Base-by-base conservation (phyloP, 2,113 vertebrate genomes). In the Mungos mungo region DNA sequence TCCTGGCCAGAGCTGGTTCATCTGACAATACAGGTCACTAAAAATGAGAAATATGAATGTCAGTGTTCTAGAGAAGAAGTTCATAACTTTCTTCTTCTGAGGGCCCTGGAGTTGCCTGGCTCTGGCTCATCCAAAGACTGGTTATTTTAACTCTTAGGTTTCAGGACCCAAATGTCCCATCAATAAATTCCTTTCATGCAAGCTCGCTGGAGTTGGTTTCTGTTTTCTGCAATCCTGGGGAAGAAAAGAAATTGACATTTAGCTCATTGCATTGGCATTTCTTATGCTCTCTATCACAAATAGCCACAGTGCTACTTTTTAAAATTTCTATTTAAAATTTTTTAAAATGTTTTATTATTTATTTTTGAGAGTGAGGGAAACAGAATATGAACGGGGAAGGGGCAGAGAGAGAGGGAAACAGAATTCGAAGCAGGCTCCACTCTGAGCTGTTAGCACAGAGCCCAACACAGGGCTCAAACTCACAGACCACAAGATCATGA, bases 181-280 rank as follows among this genome's bases (percentile, higher is more conserved):
- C 74, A 92, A 69, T 41, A 94, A 50, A 95, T 95, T 92, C 33
- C n/a, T 84, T 84, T 88, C 63, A 7, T 80, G 60, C 71, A 63
- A 80, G 41, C 52, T 68, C 69, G 13, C 27, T 47, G 52, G 50
- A 92, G 23, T 31, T 90, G 38, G 54, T 69, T 84, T 93, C 60
- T 92, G 16, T 65, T 92, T 57, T 72, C 76, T 81, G 86, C 27
- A 79, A 72, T 19, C 50, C 45, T 88, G 33, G 6, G 35, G 29
- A 66, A 89, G 69, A 93, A 88, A 91, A 45, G 23, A 95, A 97
- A 81, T 52, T 41, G 45, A 63, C n/a, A n/a, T 60, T 96, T 91
- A 96, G 88, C 60, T 91, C 18, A 68, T 54, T 38, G 72, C 31
- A 76, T 6, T 80, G 85, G 60, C 94, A 81, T 79, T 80, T 87